Evolutionary conservation across 64 coral and sea anemone species (phyloP).

Genomic region (Trachythela sp.): DNA sequence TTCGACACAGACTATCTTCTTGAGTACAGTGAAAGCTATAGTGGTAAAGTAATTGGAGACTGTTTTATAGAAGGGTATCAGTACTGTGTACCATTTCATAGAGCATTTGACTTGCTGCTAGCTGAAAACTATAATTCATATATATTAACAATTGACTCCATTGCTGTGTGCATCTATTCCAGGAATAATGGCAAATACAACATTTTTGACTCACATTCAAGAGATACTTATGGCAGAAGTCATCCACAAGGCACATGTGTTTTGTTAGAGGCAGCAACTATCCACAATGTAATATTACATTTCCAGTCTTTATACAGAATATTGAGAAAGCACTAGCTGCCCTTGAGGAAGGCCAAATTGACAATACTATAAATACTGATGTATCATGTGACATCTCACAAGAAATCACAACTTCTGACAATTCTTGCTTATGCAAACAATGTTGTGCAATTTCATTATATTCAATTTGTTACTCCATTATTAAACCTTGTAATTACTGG

Average conservation of each 20-base stretch:
- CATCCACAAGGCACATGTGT: slow-evolving; percentile 2
- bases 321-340: too few relatives aligned
- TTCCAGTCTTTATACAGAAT: neutral
- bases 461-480: neutral
- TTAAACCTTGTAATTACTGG: neutral
- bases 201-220: neutral
- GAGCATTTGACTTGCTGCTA: slow-evolving; percentile 49
- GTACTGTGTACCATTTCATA: slow-evolving; percentile 30
- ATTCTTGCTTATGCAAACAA: neutral
- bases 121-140: slow-evolving; percentile 20
- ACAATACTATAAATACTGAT: neutral
- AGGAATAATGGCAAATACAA: neutral
- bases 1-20: slow-evolving; percentile 31
- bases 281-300: neutral
- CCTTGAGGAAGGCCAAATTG: neutral
- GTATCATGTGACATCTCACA: neutral
- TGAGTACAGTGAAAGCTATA: slow-evolving; percentile 43
- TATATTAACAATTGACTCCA: neutral
- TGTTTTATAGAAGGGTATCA: slow-evolving; percentile 21
- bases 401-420: neutral
- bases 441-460: neutral
- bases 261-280: neutral
- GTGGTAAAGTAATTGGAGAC: slow-evolving; percentile 38
- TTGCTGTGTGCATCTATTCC: neutral
- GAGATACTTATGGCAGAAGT: neutral